Base-by-base conservation (phyloP, 1,140 invertebrate genomes). In the Popillia japonica region DNA sequence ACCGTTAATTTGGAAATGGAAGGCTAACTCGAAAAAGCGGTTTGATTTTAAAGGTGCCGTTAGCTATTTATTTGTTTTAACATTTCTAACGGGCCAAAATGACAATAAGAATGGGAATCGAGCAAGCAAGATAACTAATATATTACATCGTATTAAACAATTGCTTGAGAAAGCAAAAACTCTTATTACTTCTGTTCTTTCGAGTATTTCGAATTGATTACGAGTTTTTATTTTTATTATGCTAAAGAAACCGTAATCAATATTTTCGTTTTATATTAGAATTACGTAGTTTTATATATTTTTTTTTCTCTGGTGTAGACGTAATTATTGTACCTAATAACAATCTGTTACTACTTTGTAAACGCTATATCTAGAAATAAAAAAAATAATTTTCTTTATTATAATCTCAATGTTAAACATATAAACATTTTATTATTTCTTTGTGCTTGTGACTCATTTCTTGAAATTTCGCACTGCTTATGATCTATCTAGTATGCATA, bases 81-180 rank as follows among this genome's bases (percentile, higher is more conserved):
- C 48, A 55, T 17, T 14, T 68, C 22, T 34, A 68, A 68, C 61
- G 22, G 61, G 61, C 4, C 61, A 27, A 34, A 68, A 22, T 68
- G 61, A 68, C 61, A 68, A 68, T 68, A 68, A 68, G 27, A 55
- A 17, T 55, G 48, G 61, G 61, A 23, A 68, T 68, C 61, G 61
- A 68, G 61, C 61, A 68, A 34, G 27, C 22, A 27, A 68, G 14
- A 68, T 68, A 34, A 68, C 61, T 68, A 68, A 68, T 68, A 23
- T 34, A 68, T 55, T 55, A 55, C 48, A 55, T 44, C 42, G 42
- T 44, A 44, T 22, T 20, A 61, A 61, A 68, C 61, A 23, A 68
- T 34, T 68, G 61, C 61, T 68, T 8, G 27, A 68, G 27, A 22
- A 68, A 23, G 48, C 48, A 55, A 55, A 23, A 22, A 68, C 22